A percentile compares a stretch with the other conserved stretches of the same genome.
phyloP scores from a whole-genome alignment of 2,113 vertebrate species.

The Motacilla alba region DNA sequence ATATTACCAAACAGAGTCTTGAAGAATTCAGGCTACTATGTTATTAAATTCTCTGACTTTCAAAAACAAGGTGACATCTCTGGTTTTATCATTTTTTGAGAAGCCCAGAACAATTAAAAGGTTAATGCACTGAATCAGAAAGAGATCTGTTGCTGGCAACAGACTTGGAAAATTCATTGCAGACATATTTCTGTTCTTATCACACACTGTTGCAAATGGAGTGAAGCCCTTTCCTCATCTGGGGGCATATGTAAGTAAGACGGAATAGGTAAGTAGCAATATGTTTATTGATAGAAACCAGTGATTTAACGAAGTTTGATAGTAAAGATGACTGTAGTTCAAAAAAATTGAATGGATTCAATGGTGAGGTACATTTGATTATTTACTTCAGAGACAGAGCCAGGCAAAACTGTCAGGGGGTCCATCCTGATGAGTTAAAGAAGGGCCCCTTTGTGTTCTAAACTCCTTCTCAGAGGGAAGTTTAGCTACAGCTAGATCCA shows the following conservation, averaged over 20 bases:
- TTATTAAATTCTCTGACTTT: not conserved
- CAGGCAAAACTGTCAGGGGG: not conserved
- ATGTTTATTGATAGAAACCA: not conserved
- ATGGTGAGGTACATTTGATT: not conserved
- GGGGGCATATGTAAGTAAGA: not conserved
- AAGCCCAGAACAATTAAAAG: not conserved
- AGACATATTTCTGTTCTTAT: not conserved
- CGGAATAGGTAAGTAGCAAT: not conserved
- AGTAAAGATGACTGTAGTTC: not conserved
- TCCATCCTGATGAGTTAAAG: not conserved
- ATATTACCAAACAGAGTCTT: not conserved
- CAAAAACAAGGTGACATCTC: not conserved
- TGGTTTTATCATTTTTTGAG: not conserved
- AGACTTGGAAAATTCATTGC: not conserved
- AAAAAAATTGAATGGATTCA: accelerated
- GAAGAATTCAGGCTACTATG: not conserved
- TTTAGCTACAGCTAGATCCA: not conserved
- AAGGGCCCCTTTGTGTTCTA: not conserved
- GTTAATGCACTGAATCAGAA: not conserved
- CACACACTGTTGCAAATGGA: not conserved
- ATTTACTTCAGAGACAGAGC: not conserved
- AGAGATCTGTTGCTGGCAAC: not conserved
- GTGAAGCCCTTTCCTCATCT: not conserved
- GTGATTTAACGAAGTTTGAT: not conserved
- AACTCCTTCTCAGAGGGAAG: not conserved